These are phyloP conservation scores for Morone saxatilis DNA, from an alignment of 2,113 vertebrate genomes.

Conservation along the genomic window DNA sequence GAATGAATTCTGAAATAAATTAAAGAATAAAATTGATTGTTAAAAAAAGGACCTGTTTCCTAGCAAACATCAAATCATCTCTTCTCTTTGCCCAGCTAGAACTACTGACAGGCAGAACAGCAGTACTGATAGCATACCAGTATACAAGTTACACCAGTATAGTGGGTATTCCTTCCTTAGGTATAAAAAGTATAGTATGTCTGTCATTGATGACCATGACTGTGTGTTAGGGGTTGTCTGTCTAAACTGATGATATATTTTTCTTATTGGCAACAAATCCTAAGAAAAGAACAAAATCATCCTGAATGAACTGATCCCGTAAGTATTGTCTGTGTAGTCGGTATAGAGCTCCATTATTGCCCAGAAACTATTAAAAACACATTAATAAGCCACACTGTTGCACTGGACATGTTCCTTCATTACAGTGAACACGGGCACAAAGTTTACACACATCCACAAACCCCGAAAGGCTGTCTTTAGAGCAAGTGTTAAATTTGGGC, in stretches of 20 bases:
- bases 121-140: neutral
- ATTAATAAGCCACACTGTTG: neutral
- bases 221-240: neutral
- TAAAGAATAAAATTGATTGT: conserved; percentile 72
- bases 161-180: neutral
- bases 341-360: neutral
- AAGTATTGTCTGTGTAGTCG: neutral
- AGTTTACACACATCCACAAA: too few relatives aligned
- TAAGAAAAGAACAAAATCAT: neutral
- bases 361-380: neutral
- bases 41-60: conserved; percentile 79
- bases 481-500: too few relatives aligned
- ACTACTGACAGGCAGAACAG: neutral
- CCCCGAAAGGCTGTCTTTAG: too few relatives aligned
- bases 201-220: neutral
- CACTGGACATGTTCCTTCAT: neutral
- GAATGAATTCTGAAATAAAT: conserved; percentile 77
- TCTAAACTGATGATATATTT: neutral
- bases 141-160: neutral
- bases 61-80: conserved; percentile 86
- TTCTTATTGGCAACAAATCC: neutral
- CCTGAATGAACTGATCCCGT: neutral
- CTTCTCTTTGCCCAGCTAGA: too few relatives aligned
- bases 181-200: neutral
- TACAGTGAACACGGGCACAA: neutral